Percentiles rank a stretch among this genome's conserved stretches.
phyloP scores from a whole-genome alignment of 2,888 invertebrate genomes.

The Criorhina ranunculi region DNA sequence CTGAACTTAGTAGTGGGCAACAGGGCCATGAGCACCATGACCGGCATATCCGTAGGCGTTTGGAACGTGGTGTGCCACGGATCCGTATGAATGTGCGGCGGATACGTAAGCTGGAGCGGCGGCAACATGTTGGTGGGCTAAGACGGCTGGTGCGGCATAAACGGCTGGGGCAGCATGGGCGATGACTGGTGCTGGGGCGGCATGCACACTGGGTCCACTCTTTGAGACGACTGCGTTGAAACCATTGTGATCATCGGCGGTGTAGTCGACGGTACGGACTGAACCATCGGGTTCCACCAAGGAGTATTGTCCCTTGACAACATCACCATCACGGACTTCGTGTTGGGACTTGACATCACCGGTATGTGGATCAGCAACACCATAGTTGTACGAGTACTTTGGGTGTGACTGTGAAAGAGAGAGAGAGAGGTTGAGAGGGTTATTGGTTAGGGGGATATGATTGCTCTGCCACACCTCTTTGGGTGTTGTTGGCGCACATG shows the following conservation, averaged over 20 bases:
- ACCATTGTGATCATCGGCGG: conserved; percentile 84
- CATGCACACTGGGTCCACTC: conserved; percentile 83
- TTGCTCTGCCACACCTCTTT: conserved; percentile 47
- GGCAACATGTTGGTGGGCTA: conserved; percentile 23
- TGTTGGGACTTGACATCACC: conserved; percentile 85
- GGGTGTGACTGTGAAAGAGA: conserved; percentile 83
- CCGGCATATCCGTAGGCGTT: conserved; percentile 77
- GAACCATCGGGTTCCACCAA: conserved; percentile 85
- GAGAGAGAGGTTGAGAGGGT: conserved; percentile 13
- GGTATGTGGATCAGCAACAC: conserved; percentile 84
- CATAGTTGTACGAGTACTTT: conserved; percentile 84
- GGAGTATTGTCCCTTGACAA: conserved; percentile 85
- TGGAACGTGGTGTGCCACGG: conserved; percentile 77
- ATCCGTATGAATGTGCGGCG: conserved; percentile 78
- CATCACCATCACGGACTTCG: conserved; percentile 84
- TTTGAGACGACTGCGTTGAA: conserved; percentile 85
- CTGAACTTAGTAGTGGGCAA: conserved; percentile 81
- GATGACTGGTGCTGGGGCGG: conserved; percentile 78
- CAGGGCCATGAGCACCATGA: conserved; percentile 75
- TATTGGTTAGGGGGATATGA: conserved; percentile 43
- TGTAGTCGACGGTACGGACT: conserved; percentile 84
- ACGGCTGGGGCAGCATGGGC: conserved; percentile 80
- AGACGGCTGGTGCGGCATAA: conserved; percentile 79
- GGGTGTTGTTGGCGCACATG: conserved; percentile 49
- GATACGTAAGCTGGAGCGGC: conserved; percentile 41